These are phyloP conservation scores for Cyanistes caeruleus DNA, from an alignment of 2,113 vertebrate species.

Conservation along the genomic window DNA sequence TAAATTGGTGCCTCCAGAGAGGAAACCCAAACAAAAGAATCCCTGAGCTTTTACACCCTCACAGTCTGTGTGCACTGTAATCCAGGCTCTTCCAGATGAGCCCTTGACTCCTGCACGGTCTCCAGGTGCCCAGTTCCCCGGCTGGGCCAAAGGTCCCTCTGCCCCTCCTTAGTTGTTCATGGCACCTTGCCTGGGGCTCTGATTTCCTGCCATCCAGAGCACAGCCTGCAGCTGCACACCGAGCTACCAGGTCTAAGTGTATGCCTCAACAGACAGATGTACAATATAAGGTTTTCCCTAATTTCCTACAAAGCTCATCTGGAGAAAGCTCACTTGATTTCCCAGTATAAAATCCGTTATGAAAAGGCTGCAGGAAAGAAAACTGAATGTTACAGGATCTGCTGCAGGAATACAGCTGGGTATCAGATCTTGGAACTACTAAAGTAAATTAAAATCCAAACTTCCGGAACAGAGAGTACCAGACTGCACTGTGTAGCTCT, in stretches of 20 bases:
- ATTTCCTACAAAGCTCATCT: not conserved
- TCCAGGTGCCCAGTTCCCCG: fast-evolving
- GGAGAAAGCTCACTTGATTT: not conserved
- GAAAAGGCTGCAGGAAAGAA: not conserved
- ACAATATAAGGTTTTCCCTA: not conserved
- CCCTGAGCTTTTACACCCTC: not conserved
- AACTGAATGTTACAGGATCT: not conserved
- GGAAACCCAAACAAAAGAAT: not conserved
- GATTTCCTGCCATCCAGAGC: not conserved
- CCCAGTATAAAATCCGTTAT: not conserved
- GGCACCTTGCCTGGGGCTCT: not conserved
- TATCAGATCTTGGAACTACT: not conserved
- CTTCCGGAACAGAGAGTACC: not conserved
- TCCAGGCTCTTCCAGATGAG: not conserved
- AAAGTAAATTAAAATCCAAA: not conserved
- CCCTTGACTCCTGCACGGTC: not conserved
- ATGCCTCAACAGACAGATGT: not conserved
- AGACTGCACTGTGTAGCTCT: not conserved
- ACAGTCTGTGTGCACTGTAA: not conserved
- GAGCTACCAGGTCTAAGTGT: not conserved
- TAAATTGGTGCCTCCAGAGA: not conserved
- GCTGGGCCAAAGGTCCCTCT: not conserved
- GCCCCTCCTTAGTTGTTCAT: not conserved
- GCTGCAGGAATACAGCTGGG: not conserved
- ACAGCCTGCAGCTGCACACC: not conserved